Evolutionary conservation across 2,888 invertebrate species (phyloP), one percentile per base, ranked within the genome.

Genomic region (Helleia helle): DNA sequence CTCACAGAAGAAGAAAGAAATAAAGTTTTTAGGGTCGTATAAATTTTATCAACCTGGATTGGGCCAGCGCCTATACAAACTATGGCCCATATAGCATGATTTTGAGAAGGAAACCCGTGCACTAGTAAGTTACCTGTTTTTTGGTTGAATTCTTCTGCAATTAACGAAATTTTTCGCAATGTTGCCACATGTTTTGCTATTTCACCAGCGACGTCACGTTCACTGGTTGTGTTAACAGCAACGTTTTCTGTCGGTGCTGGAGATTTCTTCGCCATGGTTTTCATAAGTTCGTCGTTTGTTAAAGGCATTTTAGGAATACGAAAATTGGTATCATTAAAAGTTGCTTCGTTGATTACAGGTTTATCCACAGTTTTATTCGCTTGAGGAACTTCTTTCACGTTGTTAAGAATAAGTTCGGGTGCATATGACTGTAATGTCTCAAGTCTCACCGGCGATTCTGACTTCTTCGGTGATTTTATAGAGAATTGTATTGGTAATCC

Each of bases 141-240:
- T 38, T 81, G 73, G 50, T 83, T 81, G 47, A 84, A 83, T 43
- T 83, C 83, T 47, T 84, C 83, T n/a, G 83, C 83, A 40, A 84
- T 83, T 8, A 83, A 50, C 1, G 84, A 83, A 56, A 84, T 84
- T 48, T 70, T 80, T 36, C 59, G 67, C 26, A 84, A 53, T 0
- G 83, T 83, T 36, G 56, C 55, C 1, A 83, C 77, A 47, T 83
- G 69, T 49, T 66, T 77, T 1, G 71, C 56, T 22, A 84, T 59
- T 51, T 79, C 79, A 30, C 58, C 58, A 1, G 80, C 83, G n/a
- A 80, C 60, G 40, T 83, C 81, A 8, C 62, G 65, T n/a, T 72
- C 69, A 1, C 51, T 48, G 0, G 61, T 58, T 1, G 80, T 84
- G 40, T 77, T 75, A 0, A 77, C 68, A 6, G 67, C 62, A 24